Conservation (phyloP, 1,140 invertebrate genomes). For the Phocides pigmalion region DNA sequence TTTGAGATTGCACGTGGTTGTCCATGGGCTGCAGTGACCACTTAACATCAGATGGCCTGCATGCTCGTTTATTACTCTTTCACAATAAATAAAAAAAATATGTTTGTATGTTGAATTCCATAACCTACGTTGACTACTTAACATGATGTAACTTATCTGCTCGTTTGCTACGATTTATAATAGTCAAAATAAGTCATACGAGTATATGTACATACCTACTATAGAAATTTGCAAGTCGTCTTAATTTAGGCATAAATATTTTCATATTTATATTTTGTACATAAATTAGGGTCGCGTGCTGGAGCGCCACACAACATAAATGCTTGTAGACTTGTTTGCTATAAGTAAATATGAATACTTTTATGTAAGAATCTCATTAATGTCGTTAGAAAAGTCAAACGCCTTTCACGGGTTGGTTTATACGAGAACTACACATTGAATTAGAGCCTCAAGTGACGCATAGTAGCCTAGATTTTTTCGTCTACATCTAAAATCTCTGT, state of each 20-base stretch:
- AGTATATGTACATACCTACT: too few species aligned
- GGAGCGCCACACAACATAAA: not conserved
- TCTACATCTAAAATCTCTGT: not conserved
- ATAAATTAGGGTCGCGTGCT: slow-evolving; percentile 6
- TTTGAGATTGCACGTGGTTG: too few species aligned
- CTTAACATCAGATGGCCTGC: too few species aligned
- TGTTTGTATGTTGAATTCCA: too few species aligned
- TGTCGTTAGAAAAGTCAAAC: not conserved
- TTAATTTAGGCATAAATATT: slow-evolving; percentile 3
- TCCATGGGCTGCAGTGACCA: too few species aligned
- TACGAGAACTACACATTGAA: not conserved
- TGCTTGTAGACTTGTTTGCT: slow-evolving; percentile 9
- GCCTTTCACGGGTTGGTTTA: slow-evolving; percentile 7
- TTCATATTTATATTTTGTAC: not conserved
- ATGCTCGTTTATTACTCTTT: too few species aligned
- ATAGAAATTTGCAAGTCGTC: not conserved
- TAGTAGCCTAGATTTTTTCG: slow-evolving; percentile 9
- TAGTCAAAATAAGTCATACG: too few species aligned
- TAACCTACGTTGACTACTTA: too few species aligned
- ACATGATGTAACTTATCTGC: too few species aligned
- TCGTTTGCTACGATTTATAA: too few species aligned
- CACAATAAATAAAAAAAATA: too few species aligned
- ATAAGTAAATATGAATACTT: slow-evolving; percentile 9
- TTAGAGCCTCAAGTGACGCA: not conserved
- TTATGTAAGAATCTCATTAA: slow-evolving; percentile 8